These are phyloP conservation scores for Drosophila parvula DNA, from an alignment of 1,140 invertebrate species.

Conservation along the genomic window DNA sequence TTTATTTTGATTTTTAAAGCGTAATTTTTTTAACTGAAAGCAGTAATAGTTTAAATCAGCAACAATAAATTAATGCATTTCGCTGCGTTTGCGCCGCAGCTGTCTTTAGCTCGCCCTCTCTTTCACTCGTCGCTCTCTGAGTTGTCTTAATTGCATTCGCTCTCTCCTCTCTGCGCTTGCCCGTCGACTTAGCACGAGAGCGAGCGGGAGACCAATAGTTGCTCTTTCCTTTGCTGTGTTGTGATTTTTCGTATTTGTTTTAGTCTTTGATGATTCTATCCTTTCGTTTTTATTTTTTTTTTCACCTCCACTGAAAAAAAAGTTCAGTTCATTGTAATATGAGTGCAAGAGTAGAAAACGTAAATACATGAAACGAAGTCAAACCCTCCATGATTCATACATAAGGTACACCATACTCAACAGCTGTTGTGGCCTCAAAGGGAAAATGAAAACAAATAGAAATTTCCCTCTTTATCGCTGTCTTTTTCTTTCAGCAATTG, in stretches of 20 bases:
- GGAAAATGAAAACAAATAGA: conserved; percentile 13
- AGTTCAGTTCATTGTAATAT: background rate
- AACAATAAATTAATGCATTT: conserved; percentile 47
- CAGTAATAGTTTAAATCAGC: conserved; percentile 12
- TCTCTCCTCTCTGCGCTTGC: conserved; percentile 35
- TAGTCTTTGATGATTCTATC: conserved; percentile 12
- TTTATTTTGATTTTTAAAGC: conserved; percentile 6
- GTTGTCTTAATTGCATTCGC: background rate
- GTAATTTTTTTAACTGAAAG: background rate
- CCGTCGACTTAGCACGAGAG: conserved; percentile 5
- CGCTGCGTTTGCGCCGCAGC: conserved; percentile 48
- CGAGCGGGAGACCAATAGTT: conserved; percentile 25
- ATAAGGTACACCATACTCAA: conserved; percentile 26
- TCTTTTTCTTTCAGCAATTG: conserved; percentile 17
- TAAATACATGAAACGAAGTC: background rate
- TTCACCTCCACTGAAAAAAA: background rate
- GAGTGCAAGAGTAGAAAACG: background rate
- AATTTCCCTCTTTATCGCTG: conserved; percentile 7
- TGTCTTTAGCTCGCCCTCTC: background rate
- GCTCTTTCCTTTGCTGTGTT: conserved; percentile 26
- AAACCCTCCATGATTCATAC: background rate
- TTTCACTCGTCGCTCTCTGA: conserved; percentile 17
- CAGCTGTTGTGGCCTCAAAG: conserved; percentile 50
- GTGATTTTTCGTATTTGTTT: conserved; percentile 37
- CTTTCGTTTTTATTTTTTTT: conserved; percentile 9